Evolutionary conservation across 2,113 vertebrate genomes (phyloP), one percentile per base, ranked within the genome.

Genomic region (Plestiodon gilberti): DNA sequence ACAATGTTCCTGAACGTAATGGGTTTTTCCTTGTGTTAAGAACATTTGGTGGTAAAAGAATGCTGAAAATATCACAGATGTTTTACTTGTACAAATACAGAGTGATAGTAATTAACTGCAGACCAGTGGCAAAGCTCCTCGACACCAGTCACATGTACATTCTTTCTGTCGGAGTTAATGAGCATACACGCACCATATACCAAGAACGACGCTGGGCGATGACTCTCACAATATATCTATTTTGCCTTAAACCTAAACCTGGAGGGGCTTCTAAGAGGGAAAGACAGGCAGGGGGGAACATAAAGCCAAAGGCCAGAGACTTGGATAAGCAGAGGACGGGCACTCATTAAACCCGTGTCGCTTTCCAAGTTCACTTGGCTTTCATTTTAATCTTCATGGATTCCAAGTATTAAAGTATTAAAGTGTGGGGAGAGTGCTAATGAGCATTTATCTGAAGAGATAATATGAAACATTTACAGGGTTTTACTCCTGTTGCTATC

Each of bases 401-500:
- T 81, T 83, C 67, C 79, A 90, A 75, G 77, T 86, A 88, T 85
- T 73, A 87, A 82, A 55, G 25, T n/a, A n/a, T 15, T 57, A 57
- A 57, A 57, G n/a, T 78, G 74, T 85, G 55, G 62, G 13, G 84
- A 85, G 83, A 77, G 83, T 87, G 73, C 43, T 77, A 85, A 77
- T 64, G 59, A 9, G 22, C 25, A 85, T 89, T 90, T 90, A 65
- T 87, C 70, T 69, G 30, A 92, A 57, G 80, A 87, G 78, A 28
- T 57, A 91, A 88, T 78, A 87, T 86, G 79, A 90, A 87, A 78
- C 11, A 80, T 81, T 89, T 84, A 80, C 2, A 83, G 38, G 55
- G 52, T 91, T 96, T 90, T 75, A 88, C 33, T 91, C 62, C 75
- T 81, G 35, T 33, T 90, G 1, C 28, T 83, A 81, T 85, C 78